These are phyloP conservation scores for Alouatta palliata DNA, from an alignment of 2,113 vertebrate species.

Conservation along the genomic window DNA sequence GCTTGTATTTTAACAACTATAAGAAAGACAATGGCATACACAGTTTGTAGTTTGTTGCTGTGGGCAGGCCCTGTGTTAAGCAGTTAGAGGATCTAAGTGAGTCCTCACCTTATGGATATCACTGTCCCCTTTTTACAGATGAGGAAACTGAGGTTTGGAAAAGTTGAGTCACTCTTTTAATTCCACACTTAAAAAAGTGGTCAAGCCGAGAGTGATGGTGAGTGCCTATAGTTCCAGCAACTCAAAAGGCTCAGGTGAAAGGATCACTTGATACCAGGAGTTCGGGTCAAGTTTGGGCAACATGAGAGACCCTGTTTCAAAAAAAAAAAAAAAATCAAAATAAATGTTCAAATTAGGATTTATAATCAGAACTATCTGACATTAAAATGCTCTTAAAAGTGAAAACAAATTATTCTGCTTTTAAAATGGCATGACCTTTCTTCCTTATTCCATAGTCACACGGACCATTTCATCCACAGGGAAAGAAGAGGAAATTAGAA, in stretches of 20 bases:
- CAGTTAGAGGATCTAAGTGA: neutral
- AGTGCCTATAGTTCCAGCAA: neutral
- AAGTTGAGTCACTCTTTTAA: neutral
- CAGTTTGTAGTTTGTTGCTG: neutral
- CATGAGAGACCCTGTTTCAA: neutral
- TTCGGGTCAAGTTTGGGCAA: neutral
- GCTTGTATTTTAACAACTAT: constrained; percentile 4
- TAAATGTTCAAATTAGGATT: neutral
- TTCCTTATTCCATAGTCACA: neutral
- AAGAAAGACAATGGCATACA: neutral
- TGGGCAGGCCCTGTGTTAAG: neutral
- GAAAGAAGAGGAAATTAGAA: neutral
- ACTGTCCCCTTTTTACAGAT: neutral
- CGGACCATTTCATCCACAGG: neutral
- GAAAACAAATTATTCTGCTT: neutral
- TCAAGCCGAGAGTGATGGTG: neutral
- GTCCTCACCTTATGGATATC: neutral
- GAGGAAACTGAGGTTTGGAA: neutral
- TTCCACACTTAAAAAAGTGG: neutral
- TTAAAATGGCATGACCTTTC: neutral
- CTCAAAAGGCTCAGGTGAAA: neutral
- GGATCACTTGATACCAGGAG: neutral
- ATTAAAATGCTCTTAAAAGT: neutral
- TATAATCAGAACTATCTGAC: neutral
- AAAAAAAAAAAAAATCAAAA: neutral